Evolutionary conservation across 2,888 invertebrate species (phyloP).

Genomic region (Cancer borealis): DNA sequence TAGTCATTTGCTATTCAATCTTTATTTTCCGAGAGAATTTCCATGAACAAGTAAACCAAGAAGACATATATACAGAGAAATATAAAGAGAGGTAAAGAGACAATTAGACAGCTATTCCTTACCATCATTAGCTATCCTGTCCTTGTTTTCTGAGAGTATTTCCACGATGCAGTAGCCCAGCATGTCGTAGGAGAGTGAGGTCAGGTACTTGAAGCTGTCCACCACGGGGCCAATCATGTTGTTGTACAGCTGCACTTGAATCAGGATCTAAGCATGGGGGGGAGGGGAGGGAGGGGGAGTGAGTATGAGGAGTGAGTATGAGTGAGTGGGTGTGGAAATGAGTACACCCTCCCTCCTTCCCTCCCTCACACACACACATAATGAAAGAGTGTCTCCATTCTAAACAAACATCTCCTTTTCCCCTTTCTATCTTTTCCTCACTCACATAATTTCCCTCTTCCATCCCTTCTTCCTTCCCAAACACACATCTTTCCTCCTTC

Average conservation of each 20-base stretch:
- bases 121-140: constrained; percentile 89
- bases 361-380: too few species aligned
- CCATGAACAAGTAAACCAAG: background rate
- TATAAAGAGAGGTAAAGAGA: background rate
- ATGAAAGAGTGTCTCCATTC: too few species aligned
- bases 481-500: too few species aligned
- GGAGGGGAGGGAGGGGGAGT: background rate
- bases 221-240: constrained; percentile 97
- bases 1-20: too few species aligned
- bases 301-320: too few species aligned
- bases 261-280: constrained; percentile 82
- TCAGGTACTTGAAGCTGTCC: constrained; percentile 97
- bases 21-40: too few species aligned
- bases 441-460: background rate
- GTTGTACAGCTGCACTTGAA: constrained; percentile 94
- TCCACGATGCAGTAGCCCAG: constrained; percentile 97
- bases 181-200: constrained; percentile 96
- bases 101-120: background rate
- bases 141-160: constrained; percentile 88
- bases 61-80: too few species aligned
- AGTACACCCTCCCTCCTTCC: too few species aligned
- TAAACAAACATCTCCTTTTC: too few species aligned
- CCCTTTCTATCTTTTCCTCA: background rate
- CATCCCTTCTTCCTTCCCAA: too few species aligned
- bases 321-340: background rate